Evolutionary conservation across 92 coral and sea anemone species (phyloP).

Genomic region (Phenganax subtilis): DNA sequence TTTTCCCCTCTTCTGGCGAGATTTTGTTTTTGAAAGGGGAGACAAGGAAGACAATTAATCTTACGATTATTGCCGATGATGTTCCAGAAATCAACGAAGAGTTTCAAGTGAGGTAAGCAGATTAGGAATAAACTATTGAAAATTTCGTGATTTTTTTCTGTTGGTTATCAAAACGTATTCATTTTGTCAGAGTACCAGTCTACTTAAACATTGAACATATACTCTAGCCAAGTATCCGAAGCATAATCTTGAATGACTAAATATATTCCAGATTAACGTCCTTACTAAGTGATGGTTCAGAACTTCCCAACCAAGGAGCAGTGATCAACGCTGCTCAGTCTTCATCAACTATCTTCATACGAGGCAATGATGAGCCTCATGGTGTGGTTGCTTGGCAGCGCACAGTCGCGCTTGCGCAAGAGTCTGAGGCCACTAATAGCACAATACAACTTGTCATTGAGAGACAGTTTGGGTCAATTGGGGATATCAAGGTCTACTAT

Average conservation of each 20-base stretch:
- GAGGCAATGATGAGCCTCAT: conserved; percentile 90
- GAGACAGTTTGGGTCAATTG: conserved; percentile 67
- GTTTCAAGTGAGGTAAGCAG: conserved; percentile 58
- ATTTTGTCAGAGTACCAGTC: no score
- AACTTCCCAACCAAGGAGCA: conserved; percentile 70
- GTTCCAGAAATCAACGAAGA: conserved; percentile 76
- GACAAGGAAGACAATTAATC: conserved; percentile 54
- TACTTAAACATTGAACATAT: no score
- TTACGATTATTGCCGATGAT: conserved; percentile 61
- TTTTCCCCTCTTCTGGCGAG: conserved; percentile 69
- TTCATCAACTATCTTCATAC: conserved; percentile 67
- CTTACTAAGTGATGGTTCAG: conserved; percentile 65
- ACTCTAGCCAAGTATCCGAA: no score
- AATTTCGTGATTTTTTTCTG: no score
- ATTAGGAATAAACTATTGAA: neutral
- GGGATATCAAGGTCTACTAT: conserved; percentile 64
- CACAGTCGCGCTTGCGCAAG: conserved; percentile 68
- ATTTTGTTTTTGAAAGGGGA: conserved; percentile 71
- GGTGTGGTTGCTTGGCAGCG: conserved; percentile 76
- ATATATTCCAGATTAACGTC: conserved; percentile 11
- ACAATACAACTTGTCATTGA: conserved; percentile 56
- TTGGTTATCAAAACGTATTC: no score
- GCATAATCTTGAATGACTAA: no score
- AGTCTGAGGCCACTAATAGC: conserved; percentile 53
- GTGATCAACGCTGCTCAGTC: conserved; percentile 72